These are phyloP conservation scores for Rhorus exstirpatorius DNA, from an alignment of 2,888 invertebrate species.

Conservation along the genomic window DNA sequence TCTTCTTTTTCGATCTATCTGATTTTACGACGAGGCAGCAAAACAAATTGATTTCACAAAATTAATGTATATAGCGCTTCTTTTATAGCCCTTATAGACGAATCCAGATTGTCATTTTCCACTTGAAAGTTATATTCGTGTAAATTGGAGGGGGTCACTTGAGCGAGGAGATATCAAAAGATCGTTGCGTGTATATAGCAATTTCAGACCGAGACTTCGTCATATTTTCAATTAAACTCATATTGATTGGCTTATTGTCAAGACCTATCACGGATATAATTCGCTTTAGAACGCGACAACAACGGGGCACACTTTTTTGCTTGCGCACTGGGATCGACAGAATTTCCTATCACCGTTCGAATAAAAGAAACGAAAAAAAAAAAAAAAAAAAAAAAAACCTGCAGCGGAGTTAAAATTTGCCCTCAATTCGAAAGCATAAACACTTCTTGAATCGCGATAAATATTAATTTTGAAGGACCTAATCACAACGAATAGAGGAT, in stretches of 20 bases:
- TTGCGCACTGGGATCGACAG: no score
- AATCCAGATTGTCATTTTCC: constrained; percentile 8
- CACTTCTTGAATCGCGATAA: no score
- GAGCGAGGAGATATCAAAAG: constrained; percentile 43
- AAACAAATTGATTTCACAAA: constrained; percentile 31
- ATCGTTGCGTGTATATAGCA: constrained; percentile 28
- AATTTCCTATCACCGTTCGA: no score
- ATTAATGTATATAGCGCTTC: background rate
- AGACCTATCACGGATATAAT: background rate
- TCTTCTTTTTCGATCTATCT: constrained; percentile 5
- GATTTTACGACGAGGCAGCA: background rate
- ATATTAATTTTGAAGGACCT: no score
- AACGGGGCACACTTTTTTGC: no score
- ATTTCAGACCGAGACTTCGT: constrained; percentile 10
- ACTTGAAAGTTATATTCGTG: constrained; percentile 16
- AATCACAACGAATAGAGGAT: no score
- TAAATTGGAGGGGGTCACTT: constrained; percentile 42
- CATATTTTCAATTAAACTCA: constrained; percentile 40
- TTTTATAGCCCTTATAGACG: background rate
- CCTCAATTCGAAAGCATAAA: no score
- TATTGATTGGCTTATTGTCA: constrained; percentile 9
- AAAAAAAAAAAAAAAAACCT: no score
- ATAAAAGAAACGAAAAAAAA: no score
- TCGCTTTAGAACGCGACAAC: constrained; percentile 27
- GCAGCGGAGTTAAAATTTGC: no score